Base-by-base conservation (phyloP, 2,888 invertebrate genomes). In the Aspidiotus rigidus region DNA sequence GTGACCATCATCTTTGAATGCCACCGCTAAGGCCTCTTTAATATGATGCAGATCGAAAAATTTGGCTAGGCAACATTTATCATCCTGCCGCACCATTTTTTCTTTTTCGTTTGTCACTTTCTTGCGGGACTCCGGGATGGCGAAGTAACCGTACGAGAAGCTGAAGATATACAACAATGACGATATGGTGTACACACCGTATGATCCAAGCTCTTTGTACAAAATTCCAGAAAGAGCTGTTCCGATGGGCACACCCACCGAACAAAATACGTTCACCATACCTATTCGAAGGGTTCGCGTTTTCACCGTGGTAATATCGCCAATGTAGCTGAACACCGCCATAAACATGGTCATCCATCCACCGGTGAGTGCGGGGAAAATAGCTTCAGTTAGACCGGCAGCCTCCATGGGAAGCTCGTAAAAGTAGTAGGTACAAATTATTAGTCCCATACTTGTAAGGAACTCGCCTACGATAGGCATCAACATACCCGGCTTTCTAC, bases 331-430 rank as follows among this genome's bases (percentile, higher is more conserved):
- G 79, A 93, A 89, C 73, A 92, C 86, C 17, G 90, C 90, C 90
- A 91, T 90, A 74, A 91, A 86, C 90, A 90, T 90, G 42, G 90
- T 90, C 77, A 90, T 89, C 90, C 90, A 90, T 9, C 90, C 90
- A 10, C 90, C 88, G 1, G 89, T 89, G 8, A 90, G 76, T 0
- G 89, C 89, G 3, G 90, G 90, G 78, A 90, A 90, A 72, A 90
- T 81, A 0, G 89, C 88, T 78, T 90, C 90, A 0, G 88, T 86
- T 7, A 90, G 82, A 0, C 88, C 90, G 15, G 88, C 87, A 16
- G 75, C 74, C 79, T 90, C 90, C 82, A 90, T 88, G 0, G 90
- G 89, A 54, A 89, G 79, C 75, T 88, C 84, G 76, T 89, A 83
- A 77, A 89, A 90, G 78, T 84, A 88, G 76, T 86, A 90, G 16